These are phyloP conservation scores for Oeneis ivallda DNA, from an alignment of 2,888 invertebrate genomes.

Conservation along the genomic window DNA sequence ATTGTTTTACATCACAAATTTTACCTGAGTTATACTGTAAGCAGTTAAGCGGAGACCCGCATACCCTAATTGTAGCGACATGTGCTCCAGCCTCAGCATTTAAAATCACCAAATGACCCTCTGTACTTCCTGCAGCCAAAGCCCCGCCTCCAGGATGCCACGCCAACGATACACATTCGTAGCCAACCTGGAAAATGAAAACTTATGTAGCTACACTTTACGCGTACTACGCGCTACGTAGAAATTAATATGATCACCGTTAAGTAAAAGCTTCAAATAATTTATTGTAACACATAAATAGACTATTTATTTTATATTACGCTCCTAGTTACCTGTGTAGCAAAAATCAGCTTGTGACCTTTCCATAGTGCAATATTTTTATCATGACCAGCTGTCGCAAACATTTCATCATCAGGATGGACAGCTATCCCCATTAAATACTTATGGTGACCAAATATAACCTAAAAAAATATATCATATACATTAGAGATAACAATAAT, in stretches of 20 bases:
- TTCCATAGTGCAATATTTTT: conserved; percentile 95
- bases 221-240: too few species aligned
- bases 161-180: conserved; percentile 93
- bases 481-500: not conserved
- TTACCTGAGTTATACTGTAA: conserved; percentile 93
- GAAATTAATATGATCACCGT: not conserved
- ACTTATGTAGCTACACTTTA: not conserved
- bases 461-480: conserved; percentile 59
- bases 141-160: conserved; percentile 95
- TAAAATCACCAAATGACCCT: conserved; percentile 92
- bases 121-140: conserved; percentile 93
- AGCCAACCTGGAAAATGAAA: conserved; percentile 87
- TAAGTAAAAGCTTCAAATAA: not conserved
- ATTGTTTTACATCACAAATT: not conserved
- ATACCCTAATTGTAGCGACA: conserved; percentile 91
- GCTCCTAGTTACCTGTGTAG: conserved; percentile 84
- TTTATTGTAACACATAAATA: not conserved
- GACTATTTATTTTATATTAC: not conserved
- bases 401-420: conserved; percentile 94
- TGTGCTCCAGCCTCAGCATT: conserved; percentile 93
- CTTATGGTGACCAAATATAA: conserved; percentile 93
- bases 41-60: conserved; percentile 92
- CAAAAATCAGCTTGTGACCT: conserved; percentile 93
- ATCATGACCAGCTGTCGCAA: conserved; percentile 95
- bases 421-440: conserved; percentile 94